Conservation (phyloP, 1,140 invertebrate genomes). For the Brachionus plicatilis region DNA sequence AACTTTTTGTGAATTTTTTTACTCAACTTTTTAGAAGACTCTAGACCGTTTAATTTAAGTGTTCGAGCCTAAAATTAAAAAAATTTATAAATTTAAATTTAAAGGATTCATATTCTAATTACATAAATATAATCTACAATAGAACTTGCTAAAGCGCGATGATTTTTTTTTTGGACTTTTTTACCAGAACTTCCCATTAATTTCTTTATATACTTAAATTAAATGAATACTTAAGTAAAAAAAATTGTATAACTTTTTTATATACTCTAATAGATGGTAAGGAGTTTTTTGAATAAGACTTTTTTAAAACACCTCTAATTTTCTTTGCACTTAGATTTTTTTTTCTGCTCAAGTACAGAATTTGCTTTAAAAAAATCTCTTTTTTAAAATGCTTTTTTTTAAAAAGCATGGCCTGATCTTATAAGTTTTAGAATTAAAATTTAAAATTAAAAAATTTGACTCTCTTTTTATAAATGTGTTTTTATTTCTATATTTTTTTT, state of each 20-base stretch:
- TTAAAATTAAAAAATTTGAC: background rate
- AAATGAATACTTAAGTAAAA: background rate
- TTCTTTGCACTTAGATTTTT: background rate
- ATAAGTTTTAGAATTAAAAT: no score
- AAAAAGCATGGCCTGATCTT: no score
- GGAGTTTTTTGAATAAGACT: conserved; percentile 13
- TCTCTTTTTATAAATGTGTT: background rate
- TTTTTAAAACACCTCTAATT: background rate
- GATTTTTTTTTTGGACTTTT: background rate
- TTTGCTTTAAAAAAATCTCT: conserved; percentile 5
- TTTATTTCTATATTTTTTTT: background rate
- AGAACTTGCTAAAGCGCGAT: background rate
- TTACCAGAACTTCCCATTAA: background rate
- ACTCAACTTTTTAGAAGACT: background rate
- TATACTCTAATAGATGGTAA: background rate
- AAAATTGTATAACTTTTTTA: background rate
- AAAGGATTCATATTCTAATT: background rate
- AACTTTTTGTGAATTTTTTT: background rate
- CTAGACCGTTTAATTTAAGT: background rate
- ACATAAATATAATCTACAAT: background rate
- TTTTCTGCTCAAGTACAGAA: background rate
- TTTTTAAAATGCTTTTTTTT: background rate
- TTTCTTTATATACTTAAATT: background rate
- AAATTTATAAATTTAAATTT: background rate
- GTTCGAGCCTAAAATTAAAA: background rate